Evolutionary conservation across 2,797 vertebrate species (phyloP).

Genomic region (Tamandua tetradactyla): DNA sequence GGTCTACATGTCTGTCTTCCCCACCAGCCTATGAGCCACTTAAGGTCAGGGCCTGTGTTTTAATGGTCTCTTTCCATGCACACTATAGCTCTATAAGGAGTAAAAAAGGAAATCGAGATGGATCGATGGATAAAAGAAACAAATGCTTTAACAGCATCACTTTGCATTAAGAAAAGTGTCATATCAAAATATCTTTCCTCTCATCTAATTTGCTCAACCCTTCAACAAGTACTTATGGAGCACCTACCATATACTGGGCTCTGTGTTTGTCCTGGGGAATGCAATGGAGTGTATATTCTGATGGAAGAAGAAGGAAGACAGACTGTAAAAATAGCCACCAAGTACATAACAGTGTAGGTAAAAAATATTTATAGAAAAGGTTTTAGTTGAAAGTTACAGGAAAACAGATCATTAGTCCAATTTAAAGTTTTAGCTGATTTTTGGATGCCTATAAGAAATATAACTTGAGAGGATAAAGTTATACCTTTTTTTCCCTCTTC

Average conservation of each 20-base stretch:
- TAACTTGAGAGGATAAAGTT: not conserved
- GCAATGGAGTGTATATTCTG: not conserved
- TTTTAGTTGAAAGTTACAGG: not conserved
- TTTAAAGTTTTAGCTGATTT: not conserved
- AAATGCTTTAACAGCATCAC: not conserved
- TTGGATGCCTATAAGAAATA: not conserved
- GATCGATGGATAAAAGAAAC: not conserved
- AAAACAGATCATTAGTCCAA: not conserved
- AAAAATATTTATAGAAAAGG: not conserved
- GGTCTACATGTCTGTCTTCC: not conserved
- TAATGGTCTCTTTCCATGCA: not conserved
- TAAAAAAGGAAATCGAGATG: not conserved
- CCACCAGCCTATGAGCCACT: not conserved
- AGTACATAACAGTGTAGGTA: not conserved
- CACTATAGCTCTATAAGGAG: not conserved
- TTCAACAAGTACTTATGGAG: not conserved
- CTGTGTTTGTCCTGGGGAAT: not conserved
- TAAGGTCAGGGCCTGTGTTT: not conserved
- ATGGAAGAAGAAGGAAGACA: not conserved
- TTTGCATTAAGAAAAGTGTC: not conserved
- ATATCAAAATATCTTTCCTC: not conserved
- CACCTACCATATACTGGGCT: not conserved
- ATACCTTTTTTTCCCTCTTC: slow-evolving; percentile 45
- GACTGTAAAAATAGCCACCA: not conserved
- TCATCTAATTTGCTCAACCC: not conserved